Evolutionary conservation across 2,888 invertebrate species (phyloP).

Genomic region (Diogma glabrata): DNA sequence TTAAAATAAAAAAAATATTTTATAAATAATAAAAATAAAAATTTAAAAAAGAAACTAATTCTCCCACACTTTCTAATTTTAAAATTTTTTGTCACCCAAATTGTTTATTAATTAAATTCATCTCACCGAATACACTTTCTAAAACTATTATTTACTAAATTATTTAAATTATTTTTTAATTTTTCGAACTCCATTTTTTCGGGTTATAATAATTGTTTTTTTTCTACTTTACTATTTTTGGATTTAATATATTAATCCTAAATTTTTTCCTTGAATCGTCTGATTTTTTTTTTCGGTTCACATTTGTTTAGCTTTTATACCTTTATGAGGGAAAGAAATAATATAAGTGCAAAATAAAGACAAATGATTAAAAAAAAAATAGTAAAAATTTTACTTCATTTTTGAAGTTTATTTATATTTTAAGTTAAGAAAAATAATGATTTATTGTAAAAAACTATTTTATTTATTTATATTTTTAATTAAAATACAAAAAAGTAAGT

Average conservation of each 20-base stretch:
- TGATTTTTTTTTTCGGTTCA: slow-evolving; percentile 6
- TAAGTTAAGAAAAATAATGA: slow-evolving; percentile 1
- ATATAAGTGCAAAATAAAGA: too few relatives aligned
- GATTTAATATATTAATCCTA: too few relatives aligned
- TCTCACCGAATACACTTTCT: slow-evolving; percentile 26
- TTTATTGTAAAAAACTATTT: background rate
- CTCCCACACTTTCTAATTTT: slow-evolving; percentile 7
- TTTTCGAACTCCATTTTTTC: slow-evolving; percentile 13
- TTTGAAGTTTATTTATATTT: background rate
- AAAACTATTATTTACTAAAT: slow-evolving; percentile 17
- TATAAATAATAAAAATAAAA: slow-evolving; percentile 9
- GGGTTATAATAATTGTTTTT: background rate
- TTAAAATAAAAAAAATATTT: slow-evolving; percentile 7
- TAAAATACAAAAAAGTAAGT: slow-evolving; percentile 1
- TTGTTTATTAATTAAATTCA: slow-evolving; percentile 19
- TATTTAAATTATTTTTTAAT: slow-evolving; percentile 19
- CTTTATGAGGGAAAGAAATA: too few relatives aligned
- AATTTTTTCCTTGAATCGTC: slow-evolving; percentile 1
- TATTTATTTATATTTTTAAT: slow-evolving; percentile 4
- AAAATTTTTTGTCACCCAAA: slow-evolving; percentile 12
- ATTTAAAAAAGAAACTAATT: background rate
- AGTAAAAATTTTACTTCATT: background rate
- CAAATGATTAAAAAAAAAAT: too few relatives aligned
- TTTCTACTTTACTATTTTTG: background rate
- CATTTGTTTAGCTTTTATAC: slow-evolving; percentile 4